Conservation (phyloP, 2,797 vertebrate genomes). For the Hypotaenidia philippensis region DNA sequence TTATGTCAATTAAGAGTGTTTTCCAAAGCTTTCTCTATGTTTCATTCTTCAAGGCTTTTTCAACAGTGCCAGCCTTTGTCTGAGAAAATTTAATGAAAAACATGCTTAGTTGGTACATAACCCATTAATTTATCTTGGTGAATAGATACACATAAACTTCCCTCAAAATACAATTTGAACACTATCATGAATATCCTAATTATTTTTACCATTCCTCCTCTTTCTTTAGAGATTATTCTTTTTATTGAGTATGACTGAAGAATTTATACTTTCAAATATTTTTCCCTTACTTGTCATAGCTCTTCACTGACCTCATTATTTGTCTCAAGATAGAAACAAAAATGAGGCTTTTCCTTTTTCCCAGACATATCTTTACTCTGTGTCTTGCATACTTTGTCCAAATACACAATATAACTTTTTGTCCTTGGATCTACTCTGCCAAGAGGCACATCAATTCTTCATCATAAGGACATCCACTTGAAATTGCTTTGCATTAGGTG, state of each 20-base stretch:
- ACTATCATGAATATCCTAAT: not conserved
- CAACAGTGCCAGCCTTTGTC: not conserved
- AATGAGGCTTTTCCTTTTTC: fast-evolving
- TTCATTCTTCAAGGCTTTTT: not conserved
- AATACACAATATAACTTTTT: not conserved
- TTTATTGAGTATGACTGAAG: not conserved
- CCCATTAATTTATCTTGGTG: not conserved
- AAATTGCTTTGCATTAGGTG: not conserved
- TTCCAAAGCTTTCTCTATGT: not conserved
- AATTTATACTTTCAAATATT: not conserved
- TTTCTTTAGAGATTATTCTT: not conserved
- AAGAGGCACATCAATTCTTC: not conserved
- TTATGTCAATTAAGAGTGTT: not conserved
- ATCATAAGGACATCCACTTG: not conserved
- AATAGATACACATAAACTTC: not conserved
- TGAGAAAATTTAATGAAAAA: not conserved
- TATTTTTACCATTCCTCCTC: not conserved
- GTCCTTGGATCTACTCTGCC: not conserved
- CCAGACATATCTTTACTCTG: not conserved
- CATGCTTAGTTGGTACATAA: not conserved
- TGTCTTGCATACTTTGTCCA: not conserved
- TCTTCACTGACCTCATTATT: not conserved
- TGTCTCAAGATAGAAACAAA: not conserved
- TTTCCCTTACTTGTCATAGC: not conserved
- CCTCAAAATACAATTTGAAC: not conserved